Evolutionary conservation across 1,140 invertebrate species (phyloP).

Genomic region (Archegozetes longisetosus): DNA sequence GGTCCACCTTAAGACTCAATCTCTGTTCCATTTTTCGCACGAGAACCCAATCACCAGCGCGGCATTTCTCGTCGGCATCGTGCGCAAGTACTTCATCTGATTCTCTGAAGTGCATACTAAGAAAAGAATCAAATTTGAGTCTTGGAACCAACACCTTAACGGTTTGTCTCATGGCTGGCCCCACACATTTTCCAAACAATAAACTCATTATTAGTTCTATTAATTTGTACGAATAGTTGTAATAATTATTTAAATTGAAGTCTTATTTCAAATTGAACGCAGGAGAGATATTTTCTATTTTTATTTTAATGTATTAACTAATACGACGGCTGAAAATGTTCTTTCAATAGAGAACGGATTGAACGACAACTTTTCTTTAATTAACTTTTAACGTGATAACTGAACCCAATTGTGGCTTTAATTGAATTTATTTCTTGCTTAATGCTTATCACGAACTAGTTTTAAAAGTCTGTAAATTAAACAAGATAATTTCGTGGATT

Average conservation of each 20-base stretch:
- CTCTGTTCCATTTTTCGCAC: constrained; percentile 15
- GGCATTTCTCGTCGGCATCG: constrained; percentile 11
- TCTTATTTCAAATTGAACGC: neutral
- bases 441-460: too few relatives aligned
- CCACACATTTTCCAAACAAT: constrained; percentile 7
- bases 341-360: too few relatives aligned
- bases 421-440: too few relatives aligned
- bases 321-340: too few relatives aligned
- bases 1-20: constrained; percentile 15
- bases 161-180: constrained; percentile 1
- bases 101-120: constrained; percentile 16
- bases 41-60: constrained; percentile 16
- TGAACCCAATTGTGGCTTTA: too few relatives aligned
- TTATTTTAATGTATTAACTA: too few relatives aligned
- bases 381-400: too few relatives aligned
- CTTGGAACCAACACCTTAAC: constrained; percentile 13
- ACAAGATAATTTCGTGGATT: too few relatives aligned
- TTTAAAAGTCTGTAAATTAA: too few relatives aligned
- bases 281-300: neutral
- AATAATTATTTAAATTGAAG: neutral
- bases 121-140: constrained; percentile 13
- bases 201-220: too few relatives aligned
- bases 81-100: constrained; percentile 9
- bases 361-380: too few relatives aligned
- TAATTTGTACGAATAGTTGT: neutral